phyloP scores from a whole-genome alignment of 2,888 invertebrate genomes.

The Alitta virens region DNA sequence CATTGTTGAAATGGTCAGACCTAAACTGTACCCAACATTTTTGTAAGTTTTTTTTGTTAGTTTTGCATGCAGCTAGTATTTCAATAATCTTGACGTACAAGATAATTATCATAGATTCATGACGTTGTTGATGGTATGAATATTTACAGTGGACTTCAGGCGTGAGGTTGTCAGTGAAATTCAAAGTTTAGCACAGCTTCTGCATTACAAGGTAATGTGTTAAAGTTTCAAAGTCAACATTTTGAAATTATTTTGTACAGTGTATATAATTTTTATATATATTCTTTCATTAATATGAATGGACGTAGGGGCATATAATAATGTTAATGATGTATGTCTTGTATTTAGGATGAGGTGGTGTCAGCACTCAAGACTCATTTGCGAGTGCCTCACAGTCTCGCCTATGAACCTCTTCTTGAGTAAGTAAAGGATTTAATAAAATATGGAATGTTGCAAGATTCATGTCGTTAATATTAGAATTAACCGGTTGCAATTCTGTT shows the following conservation, averaged over 20 bases:
- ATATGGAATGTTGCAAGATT: too few relatives aligned
- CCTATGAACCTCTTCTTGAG: constrained; percentile 81
- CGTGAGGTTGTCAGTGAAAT: constrained; percentile 74
- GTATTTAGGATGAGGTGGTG: constrained; percentile 75
- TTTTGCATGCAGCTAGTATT: not conserved
- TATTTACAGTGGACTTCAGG: constrained; percentile 65
- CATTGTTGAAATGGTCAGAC: constrained; percentile 84
- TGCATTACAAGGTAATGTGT: constrained; percentile 62
- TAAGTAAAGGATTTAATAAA: constrained; percentile 62
- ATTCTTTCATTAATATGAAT: too few relatives aligned
- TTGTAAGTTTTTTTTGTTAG: constrained; percentile 53
- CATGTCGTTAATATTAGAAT: not conserved
- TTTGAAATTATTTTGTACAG: constrained; percentile 21
- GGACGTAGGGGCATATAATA: too few relatives aligned
- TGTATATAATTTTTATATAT: too few relatives aligned
- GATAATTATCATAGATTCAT: constrained; percentile 8
- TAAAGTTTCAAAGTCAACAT: not conserved
- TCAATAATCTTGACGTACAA: not conserved
- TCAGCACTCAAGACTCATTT: constrained; percentile 72
- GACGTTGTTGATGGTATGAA: too few relatives aligned
- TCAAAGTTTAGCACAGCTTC: constrained; percentile 76
- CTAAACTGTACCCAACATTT: constrained; percentile 84
- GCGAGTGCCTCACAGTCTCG: constrained; percentile 69
- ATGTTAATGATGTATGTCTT: too few relatives aligned
- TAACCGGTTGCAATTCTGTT: not conserved